phyloP scores from a whole-genome alignment of 1,140 invertebrate species.

The Drosophila arawakana region DNA sequence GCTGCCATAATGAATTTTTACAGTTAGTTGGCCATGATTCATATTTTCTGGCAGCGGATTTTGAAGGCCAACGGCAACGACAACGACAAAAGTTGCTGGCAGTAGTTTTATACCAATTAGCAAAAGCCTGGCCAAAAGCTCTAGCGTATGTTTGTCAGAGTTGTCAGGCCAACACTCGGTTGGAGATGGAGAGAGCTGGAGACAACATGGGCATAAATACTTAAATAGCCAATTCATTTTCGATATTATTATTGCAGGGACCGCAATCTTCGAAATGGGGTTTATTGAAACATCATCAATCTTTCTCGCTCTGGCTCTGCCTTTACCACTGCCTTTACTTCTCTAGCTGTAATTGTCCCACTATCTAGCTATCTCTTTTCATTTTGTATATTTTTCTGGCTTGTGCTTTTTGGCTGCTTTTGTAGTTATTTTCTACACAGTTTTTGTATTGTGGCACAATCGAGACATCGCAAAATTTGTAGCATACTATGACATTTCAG shows the following conservation, averaged over 20 bases:
- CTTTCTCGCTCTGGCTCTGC: constrained; percentile 1
- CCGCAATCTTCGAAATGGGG: constrained; percentile 50
- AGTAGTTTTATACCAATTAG: constrained; percentile 50
- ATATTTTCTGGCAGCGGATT: constrained; percentile 36
- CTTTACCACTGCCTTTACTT: not conserved
- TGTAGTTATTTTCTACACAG: constrained; percentile 8
- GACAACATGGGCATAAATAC: constrained; percentile 4
- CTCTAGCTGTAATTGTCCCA: not conserved
- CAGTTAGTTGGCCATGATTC: constrained; percentile 59
- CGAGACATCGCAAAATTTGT: constrained; percentile 32
- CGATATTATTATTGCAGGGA: constrained; percentile 66
- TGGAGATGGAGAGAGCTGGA: not conserved
- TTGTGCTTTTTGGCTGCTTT: constrained; percentile 17
- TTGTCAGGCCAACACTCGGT: constrained; percentile 16
- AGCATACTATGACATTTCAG: constrained; percentile 1
- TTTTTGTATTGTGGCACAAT: constrained; percentile 7
- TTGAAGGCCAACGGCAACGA: constrained; percentile 51
- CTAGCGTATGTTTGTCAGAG: not conserved
- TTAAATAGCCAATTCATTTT: constrained; percentile 68
- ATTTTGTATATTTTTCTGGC: not conserved
- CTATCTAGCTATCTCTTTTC: not conserved
- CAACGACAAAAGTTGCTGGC: constrained; percentile 46
- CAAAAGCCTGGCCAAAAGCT: constrained; percentile 15
- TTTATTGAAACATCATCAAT: constrained; percentile 60
- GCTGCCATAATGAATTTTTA: constrained; percentile 71